Base-by-base conservation (phyloP, 2,113 vertebrate species). In the Carettochelys insculpta region DNA sequence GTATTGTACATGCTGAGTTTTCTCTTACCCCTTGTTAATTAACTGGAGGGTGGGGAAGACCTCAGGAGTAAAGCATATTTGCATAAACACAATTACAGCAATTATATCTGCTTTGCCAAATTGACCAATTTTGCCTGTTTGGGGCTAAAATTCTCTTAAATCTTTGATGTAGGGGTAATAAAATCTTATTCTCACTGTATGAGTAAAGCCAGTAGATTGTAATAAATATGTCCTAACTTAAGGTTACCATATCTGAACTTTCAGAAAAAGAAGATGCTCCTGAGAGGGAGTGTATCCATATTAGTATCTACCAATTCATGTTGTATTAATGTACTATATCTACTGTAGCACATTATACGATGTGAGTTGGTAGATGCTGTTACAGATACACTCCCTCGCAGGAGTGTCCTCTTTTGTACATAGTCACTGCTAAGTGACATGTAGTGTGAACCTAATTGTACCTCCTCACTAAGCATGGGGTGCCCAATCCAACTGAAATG, bases 1-100 rank as follows among this genome's bases (percentile, higher is more conserved):
- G 25, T 85, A 73, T 1, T 2, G 2, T n/a, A 38, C 0, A 0
- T 53, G 48, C 4, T 56, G 54, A 34, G 11, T 31, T 61, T 65
- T 65, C 58, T 65, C 31, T 16, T 65, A 16, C 31, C 34, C 58
- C 34, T 34, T n/a, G n/a, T 8, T 65, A 65, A 65, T 65, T 34
- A n/a, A 19, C 31, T 19, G 3, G 13, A 31, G 50, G 51, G 51
- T 16, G 19, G 51, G 51, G 2, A 34, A 34, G 54, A 56, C 8
- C 31, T 65, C 58, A 65, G 58, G 16, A n/a, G 58, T 17, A n/a
- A 34, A 65, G 31, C n/a, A 7, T 61, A 65, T 65, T 65, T n/a
- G 6, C 31, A 65, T 65, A n/a, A 65, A 65, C 31, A 65, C 58
- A 65, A 14, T 7, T 61, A 61, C 14, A 65, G 58, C 34, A 65